Evolutionary conservation across 2,113 vertebrate genomes (phyloP), one percentile per base, ranked within the genome.

Genomic region (Chlamydotis undulata): DNA sequence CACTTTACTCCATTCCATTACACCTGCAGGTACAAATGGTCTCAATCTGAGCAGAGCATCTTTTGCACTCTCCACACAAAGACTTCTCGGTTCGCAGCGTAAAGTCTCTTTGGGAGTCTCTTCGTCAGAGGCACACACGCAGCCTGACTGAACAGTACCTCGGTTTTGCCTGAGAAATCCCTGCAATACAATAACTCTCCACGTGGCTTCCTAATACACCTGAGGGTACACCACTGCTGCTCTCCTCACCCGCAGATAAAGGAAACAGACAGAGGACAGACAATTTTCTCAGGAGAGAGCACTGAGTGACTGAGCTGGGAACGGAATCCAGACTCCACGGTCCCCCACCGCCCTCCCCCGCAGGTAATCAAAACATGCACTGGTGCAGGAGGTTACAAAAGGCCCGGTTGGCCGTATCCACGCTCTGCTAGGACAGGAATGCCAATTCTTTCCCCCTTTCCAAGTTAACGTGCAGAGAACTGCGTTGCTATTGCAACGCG

Each of bases 401-500:
- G 24, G 4, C 64, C 64, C 2, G 19, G 15, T 1, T 23, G 19
- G 37, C 53, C 47, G 57, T 14, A 49, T 9, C 45, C 33, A 0
- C 31, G 43, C 23, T 37, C 45, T 31, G 12, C 8, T 2, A 19
- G 16, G 35, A 25, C 65, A 60, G 14, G 9, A 45, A 78, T 1
- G 22, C 4, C 55, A 19, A 4, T 19, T 73, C 43, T 56, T 33
- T 39, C 25, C 24, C 23, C 21, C 15, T n/a, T 50, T n/a, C 41
- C 31, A 28, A 69, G 28, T 5, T 12, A 45, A 35, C 3, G 6
- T 15, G 33, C 17, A 10, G 37, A n/a, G 14, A 67, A 18, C 31
- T 0, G 8, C 9, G 8, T 4, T 29, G 68, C n/a, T 33, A 8
- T 1, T 12, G 16, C 31, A 16, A 13, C 21, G 11, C 6, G 39